Conservation (phyloP, 2,797 vertebrate species). For the Eulemur mongoz region DNA sequence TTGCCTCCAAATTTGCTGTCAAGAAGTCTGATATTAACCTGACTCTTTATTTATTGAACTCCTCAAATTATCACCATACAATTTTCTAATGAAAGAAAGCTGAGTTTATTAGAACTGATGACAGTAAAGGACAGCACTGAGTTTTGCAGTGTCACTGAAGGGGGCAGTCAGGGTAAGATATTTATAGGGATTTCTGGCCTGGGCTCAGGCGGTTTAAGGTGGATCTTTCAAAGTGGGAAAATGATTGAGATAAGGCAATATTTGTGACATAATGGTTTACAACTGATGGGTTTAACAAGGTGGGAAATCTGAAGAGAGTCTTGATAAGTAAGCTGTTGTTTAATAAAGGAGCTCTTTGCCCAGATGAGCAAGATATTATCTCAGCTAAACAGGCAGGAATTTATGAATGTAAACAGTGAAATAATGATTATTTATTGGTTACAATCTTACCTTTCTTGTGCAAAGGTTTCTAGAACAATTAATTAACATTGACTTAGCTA, state of each 20-base stretch:
- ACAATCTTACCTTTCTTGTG: neutral
- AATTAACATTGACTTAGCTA: neutral
- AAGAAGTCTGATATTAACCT: neutral
- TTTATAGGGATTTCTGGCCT: neutral
- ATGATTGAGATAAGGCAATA: neutral
- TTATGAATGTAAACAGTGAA: neutral
- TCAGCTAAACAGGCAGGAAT: neutral
- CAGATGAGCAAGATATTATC: neutral
- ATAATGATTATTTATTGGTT: neutral
- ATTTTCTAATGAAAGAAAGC: neutral
- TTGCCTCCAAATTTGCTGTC: neutral
- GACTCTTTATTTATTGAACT: neutral
- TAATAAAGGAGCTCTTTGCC: neutral
- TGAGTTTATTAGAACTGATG: neutral
- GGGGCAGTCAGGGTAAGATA: neutral
- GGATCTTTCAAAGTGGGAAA: neutral
- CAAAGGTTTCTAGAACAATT: neutral
- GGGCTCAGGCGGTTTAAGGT: neutral
- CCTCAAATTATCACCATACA: neutral
- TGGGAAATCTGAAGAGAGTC: neutral
- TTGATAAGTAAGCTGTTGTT: neutral
- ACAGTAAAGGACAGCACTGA: neutral
- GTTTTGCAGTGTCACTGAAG: neutral
- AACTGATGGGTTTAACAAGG: neutral
- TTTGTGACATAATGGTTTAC: neutral